Evolutionary conservation across 2,888 invertebrate species (phyloP).

Genomic region (Polydrusus cervinus): DNA sequence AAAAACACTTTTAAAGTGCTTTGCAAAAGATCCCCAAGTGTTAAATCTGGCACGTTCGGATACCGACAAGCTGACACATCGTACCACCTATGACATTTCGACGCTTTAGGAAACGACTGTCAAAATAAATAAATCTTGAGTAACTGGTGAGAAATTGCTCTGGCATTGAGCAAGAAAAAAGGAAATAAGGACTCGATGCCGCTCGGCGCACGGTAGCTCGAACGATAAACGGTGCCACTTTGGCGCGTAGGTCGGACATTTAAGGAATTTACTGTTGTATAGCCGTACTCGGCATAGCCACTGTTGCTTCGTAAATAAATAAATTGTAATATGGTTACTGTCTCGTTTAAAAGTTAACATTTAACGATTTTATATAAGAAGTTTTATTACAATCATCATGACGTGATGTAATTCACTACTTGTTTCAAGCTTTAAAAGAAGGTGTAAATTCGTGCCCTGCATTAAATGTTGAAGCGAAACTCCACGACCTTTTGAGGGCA

Average conservation of each 20-base stretch:
- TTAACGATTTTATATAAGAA: no score
- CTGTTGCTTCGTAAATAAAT: no score
- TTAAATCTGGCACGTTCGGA: slow-evolving; percentile 40
- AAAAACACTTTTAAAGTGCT: background rate
- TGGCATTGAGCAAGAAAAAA: slow-evolving; percentile 6
- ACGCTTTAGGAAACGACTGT: slow-evolving; percentile 32
- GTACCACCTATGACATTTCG: slow-evolving; percentile 39
- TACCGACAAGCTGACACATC: slow-evolving; percentile 11
- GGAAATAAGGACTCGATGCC: slow-evolving; percentile 10
- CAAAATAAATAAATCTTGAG: slow-evolving; percentile 46
- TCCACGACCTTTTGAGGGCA: no score
- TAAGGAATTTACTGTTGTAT: slow-evolving; percentile 13
- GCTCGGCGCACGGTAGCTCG: slow-evolving; percentile 10
- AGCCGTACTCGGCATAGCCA: background rate
- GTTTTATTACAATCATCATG: no score
- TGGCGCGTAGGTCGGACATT: slow-evolving; percentile 7
- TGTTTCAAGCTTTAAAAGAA: no score
- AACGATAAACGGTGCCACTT: slow-evolving; percentile 16
- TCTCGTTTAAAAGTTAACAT: no score
- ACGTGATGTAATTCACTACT: no score
- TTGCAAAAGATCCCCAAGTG: slow-evolving; percentile 21
- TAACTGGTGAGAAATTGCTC: slow-evolving; percentile 36
- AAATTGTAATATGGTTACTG: no score
- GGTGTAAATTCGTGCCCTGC: no score
- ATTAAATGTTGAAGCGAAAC: no score